Evolutionary conservation across 2,113 vertebrate genomes (phyloP), one percentile per base, ranked within the genome.

Genomic region (Chaetura pelagica): DNA sequence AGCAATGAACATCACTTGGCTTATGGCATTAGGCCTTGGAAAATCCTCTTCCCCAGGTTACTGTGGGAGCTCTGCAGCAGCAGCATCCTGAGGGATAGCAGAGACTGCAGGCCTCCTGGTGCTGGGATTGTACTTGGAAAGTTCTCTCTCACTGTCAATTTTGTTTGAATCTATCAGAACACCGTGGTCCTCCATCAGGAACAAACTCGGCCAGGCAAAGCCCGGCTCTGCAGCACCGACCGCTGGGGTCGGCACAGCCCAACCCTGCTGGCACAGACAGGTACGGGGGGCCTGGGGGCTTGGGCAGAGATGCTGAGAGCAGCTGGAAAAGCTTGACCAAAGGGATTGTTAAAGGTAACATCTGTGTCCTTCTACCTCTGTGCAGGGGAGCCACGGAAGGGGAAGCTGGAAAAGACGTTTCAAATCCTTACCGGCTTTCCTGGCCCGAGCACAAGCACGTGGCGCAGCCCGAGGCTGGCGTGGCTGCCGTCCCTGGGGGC

Each of bases 121-220:
- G 12, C 16, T 20, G 2, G 27, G n/a, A 48, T 8, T 46, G 0
- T 30, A 3, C 30, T 6, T 6, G 11, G n/a, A 32, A 30, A 38
- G 7, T 17, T 44, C 30, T 67, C 44, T 71, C 49, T 93, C 72
- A 93, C 75, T 34, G 9, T 52, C 2, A 7, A 4, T 64, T 69
- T 26, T 87, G 38, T 95, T 88, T 96, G 89, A 67, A 40, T 96
- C 67, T 96, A 68, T 76, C 85, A 98, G 99, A 99, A 77, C 99
- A 99, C 85, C 99, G 97, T 10, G 98, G 99, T 52, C 99, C 99
- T 81, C 98, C 99, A 0, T 99, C 99, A 12, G 99, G 98, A 96
- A 98, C 98, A 35, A 99, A 99, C 95, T 99, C 99, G 0, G 99
- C 99, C 94, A 98, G 98, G 96, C 99, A 99, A 93, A 99, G 99